Conservation (phyloP, 1,140 invertebrate genomes). For the Riptortus pedestris region DNA sequence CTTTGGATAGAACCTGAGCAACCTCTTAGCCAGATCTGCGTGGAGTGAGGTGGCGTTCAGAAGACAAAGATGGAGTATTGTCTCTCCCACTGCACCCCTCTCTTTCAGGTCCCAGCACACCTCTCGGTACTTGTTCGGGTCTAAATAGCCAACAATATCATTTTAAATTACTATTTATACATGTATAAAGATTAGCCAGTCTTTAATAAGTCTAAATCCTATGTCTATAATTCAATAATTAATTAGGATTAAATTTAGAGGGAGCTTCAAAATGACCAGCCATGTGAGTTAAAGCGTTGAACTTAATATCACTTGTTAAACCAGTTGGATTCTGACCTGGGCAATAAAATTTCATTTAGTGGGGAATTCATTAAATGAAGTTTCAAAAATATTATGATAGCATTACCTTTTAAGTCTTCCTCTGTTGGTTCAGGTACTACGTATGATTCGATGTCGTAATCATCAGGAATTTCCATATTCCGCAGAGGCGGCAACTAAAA, state of each 20-base stretch:
- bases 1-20: constrained; percentile 85
- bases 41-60: constrained; percentile 82
- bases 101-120: constrained; percentile 89
- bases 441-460: constrained; percentile 58
- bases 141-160: too few relatives aligned
- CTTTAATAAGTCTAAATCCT: background rate
- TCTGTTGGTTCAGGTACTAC: constrained; percentile 28
- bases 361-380: too few relatives aligned
- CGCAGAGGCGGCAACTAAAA: constrained; percentile 55
- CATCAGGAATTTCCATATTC: constrained; percentile 67
- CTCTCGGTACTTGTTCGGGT: constrained; percentile 60
- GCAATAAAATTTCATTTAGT: too few relatives aligned
- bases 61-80: constrained; percentile 85
- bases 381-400: too few relatives aligned
- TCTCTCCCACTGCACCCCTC: constrained; percentile 90
- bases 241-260: too few relatives aligned
- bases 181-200: background rate
- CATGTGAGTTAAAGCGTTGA: too few relatives aligned
- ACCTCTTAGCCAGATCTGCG: constrained; percentile 82
- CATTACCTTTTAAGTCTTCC: constrained; percentile 22
- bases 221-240: too few relatives aligned
- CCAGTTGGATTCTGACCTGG: too few relatives aligned
- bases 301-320: too few relatives aligned
- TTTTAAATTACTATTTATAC: constrained; percentile 1
- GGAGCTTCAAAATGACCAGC: too few relatives aligned